Percentiles rank a stretch among this genome's conserved stretches.
Conservation (phyloP, 2,888 invertebrate species). For the Acanthoscelides obtectus region DNA sequence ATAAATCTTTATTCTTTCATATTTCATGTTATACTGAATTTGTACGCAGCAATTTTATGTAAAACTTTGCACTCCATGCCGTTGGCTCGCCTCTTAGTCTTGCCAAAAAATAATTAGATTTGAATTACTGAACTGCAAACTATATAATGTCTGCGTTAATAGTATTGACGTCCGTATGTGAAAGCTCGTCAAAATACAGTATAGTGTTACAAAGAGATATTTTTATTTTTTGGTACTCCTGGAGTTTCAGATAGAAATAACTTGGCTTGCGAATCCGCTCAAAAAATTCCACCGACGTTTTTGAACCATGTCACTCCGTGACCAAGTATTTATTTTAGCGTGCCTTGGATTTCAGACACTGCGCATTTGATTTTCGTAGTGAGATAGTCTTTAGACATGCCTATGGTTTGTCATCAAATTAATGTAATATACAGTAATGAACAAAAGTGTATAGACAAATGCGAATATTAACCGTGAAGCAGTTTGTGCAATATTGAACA, state of each 20-base stretch:
- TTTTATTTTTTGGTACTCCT: conserved; percentile 1
- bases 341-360: not conserved
- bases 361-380: not conserved
- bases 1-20: no score
- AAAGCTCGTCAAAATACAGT: not conserved
- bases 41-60: no score
- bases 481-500: no score
- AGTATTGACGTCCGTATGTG: not conserved
- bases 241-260: conserved; percentile 4
- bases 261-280: conserved; percentile 1
- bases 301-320: conserved; percentile 4
- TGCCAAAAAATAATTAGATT: not conserved
- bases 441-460: no score
- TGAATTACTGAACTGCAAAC: not conserved
- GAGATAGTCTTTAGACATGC: not conserved
- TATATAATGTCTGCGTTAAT: not conserved
- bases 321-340: conserved; percentile 5
- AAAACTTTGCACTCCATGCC: not conserved
- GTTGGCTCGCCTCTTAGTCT: not conserved
- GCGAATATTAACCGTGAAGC: no score
- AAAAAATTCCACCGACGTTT: conserved; percentile 5
- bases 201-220: not conserved
- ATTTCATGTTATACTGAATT: no score
- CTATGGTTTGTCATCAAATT: not conserved
- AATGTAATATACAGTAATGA: no score